Evolutionary conservation across 2,888 invertebrate genomes (phyloP).

Genomic region (Acanthosoma haemorrhoidale): DNA sequence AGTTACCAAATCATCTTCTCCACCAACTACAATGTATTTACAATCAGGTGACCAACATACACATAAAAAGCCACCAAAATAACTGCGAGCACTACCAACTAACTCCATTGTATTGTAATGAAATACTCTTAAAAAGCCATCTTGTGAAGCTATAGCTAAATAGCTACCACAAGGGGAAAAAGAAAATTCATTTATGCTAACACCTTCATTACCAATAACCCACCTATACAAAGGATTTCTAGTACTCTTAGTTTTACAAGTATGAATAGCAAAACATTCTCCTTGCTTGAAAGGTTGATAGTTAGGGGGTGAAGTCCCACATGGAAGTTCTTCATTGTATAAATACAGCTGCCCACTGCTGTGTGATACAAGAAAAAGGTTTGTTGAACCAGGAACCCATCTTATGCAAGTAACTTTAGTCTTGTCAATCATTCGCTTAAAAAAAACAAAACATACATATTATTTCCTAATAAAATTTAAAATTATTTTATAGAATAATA

Average conservation of each 20-base stretch:
- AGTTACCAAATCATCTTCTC: constrained; percentile 97
- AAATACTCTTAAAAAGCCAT: constrained; percentile 91
- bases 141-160: constrained; percentile 89
- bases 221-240: constrained; percentile 92
- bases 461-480: neutral
- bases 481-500: too few relatives aligned
- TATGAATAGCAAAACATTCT: constrained; percentile 88
- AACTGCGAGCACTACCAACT: constrained; percentile 86
- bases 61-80: constrained; percentile 95
- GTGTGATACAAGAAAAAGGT: constrained; percentile 90
- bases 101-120: constrained; percentile 97
- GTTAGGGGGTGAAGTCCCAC: constrained; percentile 83
- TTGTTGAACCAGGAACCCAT: constrained; percentile 94
- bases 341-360: constrained; percentile 94
- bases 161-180: constrained; percentile 93
- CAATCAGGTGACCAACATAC: constrained; percentile 98
- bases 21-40: constrained; percentile 91
- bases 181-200: constrained; percentile 90
- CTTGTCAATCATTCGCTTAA: constrained; percentile 86
- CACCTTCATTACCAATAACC: constrained; percentile 75
- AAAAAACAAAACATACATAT: constrained; percentile 43
- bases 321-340: constrained; percentile 91
- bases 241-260: constrained; percentile 93
- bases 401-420: constrained; percentile 92
- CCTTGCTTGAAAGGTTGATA: constrained; percentile 95